A percentile compares a stretch with the other conserved stretches of the same genome.
phyloP scores from a whole-genome alignment of 2,797 vertebrate species.

The Rachycentron canadum region DNA sequence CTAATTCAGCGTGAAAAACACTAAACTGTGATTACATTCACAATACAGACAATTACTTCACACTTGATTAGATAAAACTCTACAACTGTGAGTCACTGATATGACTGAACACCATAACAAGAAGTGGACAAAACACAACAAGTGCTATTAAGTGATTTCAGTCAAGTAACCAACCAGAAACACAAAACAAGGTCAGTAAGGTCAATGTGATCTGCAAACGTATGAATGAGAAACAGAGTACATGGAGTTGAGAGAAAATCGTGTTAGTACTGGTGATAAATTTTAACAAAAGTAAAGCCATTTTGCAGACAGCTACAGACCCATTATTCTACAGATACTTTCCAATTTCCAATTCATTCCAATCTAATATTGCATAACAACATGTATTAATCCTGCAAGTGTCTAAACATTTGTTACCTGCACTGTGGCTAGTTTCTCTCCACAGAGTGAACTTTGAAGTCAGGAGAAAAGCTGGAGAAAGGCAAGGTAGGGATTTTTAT shows the following conservation, averaged over 20 bases:
- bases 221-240: neutral
- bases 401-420: neutral
- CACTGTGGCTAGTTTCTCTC: neutral
- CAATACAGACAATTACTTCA: conserved; percentile 37
- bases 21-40: conserved; percentile 36
- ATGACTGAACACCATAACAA: neutral
- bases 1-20: conserved; percentile 46
- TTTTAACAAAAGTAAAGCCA: neutral
- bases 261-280: neutral
- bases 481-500: neutral
- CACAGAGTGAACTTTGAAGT: neutral
- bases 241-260: neutral
- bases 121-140: neutral
- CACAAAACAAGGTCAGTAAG: neutral
- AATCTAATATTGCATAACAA: no score
- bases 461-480: neutral
- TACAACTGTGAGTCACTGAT: conserved; percentile 24
- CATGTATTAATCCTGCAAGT: neutral
- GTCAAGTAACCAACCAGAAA: neutral
- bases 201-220: neutral
- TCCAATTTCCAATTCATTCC: no score
- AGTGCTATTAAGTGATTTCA: neutral
- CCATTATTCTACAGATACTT: neutral
- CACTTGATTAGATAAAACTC: conserved; percentile 47
- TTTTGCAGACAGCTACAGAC: neutral